These are phyloP conservation scores for Sphaeridia pumilis DNA, from an alignment of 2,888 invertebrate genomes.

Conservation along the genomic window DNA sequence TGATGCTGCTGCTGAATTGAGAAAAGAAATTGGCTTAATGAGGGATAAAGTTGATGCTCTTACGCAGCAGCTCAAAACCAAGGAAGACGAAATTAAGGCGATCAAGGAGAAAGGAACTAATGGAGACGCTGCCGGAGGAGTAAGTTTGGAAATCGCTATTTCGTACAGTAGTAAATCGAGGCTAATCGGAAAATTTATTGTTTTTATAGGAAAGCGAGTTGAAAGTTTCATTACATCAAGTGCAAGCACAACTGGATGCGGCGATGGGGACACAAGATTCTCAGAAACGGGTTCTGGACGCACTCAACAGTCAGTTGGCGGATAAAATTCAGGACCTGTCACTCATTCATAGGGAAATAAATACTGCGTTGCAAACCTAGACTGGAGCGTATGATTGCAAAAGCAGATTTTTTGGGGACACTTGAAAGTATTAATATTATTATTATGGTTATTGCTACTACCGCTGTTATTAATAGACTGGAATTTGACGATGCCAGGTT, in stretches of 20 bases:
- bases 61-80: constrained; percentile 66
- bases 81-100: constrained; percentile 67
- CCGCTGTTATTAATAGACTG: neutral
- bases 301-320: constrained; percentile 71
- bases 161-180: too few species aligned
- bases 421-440: neutral
- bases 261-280: constrained; percentile 69
- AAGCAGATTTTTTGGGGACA: neutral
- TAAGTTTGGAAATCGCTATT: too few species aligned
- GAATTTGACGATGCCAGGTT: too few species aligned
- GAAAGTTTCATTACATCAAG: constrained; percentile 37
- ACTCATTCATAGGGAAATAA: constrained; percentile 49
- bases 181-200: neutral
- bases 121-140: constrained; percentile 12
- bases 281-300: constrained; percentile 65
- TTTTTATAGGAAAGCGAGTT: constrained; percentile 31
- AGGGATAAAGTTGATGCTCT: constrained; percentile 70
- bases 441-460: neutral
- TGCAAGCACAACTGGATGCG: constrained; percentile 67
- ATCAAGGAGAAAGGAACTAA: constrained; percentile 38
- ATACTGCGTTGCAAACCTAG: constrained; percentile 1
- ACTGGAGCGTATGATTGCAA: neutral
- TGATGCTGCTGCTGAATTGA: constrained; percentile 62
- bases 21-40: constrained; percentile 59
- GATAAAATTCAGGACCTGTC: constrained; percentile 65